Evolutionary conservation across 2,797 vertebrate genomes (phyloP).

Genomic region (Phoeniculus purpureus): DNA sequence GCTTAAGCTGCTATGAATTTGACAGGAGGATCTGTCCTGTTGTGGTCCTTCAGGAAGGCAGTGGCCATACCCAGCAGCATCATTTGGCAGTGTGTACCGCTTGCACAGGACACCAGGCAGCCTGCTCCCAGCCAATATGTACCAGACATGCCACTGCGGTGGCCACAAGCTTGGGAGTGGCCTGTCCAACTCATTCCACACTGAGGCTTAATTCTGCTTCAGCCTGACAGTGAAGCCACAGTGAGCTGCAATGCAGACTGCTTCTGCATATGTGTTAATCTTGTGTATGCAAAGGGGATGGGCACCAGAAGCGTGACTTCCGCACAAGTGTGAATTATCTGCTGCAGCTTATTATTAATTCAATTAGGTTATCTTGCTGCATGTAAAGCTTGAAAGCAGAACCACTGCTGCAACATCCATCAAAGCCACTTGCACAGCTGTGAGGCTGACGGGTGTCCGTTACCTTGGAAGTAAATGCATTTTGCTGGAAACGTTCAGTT

Average conservation of each 20-base stretch:
- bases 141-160: rapidly evolving
- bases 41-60: neutral
- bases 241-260: neutral
- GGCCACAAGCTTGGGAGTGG: neutral
- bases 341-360: neutral
- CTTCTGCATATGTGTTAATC: neutral
- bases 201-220: neutral
- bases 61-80: neutral
- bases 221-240: neutral
- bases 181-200: too few species aligned
- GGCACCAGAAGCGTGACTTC: neutral
- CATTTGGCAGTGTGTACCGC: rapidly evolving
- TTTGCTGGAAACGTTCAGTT: neutral
- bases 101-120: neutral
- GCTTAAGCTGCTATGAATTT: neutral
- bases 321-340: rapidly evolving
- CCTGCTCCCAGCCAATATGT: neutral
- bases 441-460: neutral
- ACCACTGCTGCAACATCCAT: neutral
- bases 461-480: neutral
- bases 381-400: neutral
- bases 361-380: neutral
- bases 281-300: rapidly evolving
- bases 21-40: neutral
- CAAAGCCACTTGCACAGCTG: neutral